phyloP scores from a whole-genome alignment of 2,113 vertebrate genomes.

The Burhinus bistriatus region DNA sequence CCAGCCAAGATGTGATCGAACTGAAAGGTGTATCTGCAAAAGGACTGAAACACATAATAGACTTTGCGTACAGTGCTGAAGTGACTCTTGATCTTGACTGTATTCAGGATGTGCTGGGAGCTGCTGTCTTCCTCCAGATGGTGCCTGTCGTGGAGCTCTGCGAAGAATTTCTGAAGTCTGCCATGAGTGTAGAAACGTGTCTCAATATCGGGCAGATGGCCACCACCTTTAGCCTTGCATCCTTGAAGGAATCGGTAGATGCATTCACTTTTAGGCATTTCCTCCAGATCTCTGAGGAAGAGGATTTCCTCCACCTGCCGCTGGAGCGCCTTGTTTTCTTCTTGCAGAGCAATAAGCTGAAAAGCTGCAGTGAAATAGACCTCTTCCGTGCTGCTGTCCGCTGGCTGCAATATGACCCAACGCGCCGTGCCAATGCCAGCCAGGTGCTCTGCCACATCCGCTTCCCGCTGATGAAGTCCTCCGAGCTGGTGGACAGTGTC shows the following conservation, averaged over 20 bases:
- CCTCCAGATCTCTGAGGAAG: conserved; percentile 92
- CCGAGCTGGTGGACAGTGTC: conserved; percentile 93
- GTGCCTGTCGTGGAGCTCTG: conserved; percentile 94
- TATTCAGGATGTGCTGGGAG: conserved; percentile 95
- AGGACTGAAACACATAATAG: conserved; percentile 93
- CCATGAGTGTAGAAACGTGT: conserved; percentile 97
- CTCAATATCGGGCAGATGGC: conserved; percentile 98
- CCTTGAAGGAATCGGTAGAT: conserved; percentile 92
- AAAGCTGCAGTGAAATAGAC: conserved; percentile 91
- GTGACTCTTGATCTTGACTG: conserved; percentile 95
- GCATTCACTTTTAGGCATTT: conserved; percentile 94
- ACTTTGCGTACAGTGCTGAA: conserved; percentile 95
- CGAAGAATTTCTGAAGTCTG: conserved; percentile 94
- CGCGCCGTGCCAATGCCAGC: conserved; percentile 80
- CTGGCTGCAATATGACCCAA: conserved; percentile 87
- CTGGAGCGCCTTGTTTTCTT: conserved; percentile 94
- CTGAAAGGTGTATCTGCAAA: conserved; percentile 91
- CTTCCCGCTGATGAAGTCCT: conserved; percentile 94
- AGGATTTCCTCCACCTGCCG: conserved; percentile 95
- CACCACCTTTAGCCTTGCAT: conserved; percentile 91
- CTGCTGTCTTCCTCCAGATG: conserved; percentile 97
- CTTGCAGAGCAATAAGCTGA: conserved; percentile 93
- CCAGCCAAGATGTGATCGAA: conserved; percentile 89
- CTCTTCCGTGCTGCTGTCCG: conserved; percentile 89
- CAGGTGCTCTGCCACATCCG: conserved; percentile 91